Evolutionary conservation across 2,113 vertebrate genomes (phyloP).

Genomic region (Peucedramus taeniatus): DNA sequence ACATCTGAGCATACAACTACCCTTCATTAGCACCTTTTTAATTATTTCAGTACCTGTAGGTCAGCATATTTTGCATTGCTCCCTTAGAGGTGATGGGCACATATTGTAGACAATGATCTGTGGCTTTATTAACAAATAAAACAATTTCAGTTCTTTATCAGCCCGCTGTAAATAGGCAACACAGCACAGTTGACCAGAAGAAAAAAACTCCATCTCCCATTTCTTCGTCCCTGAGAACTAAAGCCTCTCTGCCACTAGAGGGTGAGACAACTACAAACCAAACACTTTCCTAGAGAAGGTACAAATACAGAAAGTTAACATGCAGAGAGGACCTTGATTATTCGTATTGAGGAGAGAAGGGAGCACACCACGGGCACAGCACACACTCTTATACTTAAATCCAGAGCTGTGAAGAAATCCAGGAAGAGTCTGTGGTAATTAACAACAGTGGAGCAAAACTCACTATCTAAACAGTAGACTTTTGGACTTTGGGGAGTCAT

Average conservation of each 20-base stretch:
- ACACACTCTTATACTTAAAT: background rate
- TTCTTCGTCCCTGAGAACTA: conserved; percentile 11
- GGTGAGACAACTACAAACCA: conserved; percentile 52
- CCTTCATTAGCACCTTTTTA: background rate
- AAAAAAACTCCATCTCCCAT: background rate
- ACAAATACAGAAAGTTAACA: background rate
- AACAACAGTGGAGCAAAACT: background rate
- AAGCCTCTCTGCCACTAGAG: conserved; percentile 60
- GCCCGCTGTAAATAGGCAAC: background rate
- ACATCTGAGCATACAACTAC: background rate
- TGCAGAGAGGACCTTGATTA: background rate
- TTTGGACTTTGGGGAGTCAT: background rate
- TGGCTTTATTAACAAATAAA: background rate
- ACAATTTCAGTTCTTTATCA: background rate
- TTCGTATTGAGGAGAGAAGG: background rate
- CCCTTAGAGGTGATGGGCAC: background rate
- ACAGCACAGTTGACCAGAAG: background rate
- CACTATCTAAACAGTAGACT: background rate
- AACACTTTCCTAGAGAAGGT: background rate
- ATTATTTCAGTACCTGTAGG: background rate
- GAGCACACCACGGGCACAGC: background rate
- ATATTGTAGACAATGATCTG: background rate
- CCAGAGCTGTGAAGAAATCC: background rate
- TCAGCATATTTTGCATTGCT: background rate
- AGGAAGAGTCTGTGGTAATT: background rate